These are phyloP conservation scores for Nibea albiflora DNA, from an alignment of 2,113 vertebrate genomes.

Conservation along the genomic window DNA sequence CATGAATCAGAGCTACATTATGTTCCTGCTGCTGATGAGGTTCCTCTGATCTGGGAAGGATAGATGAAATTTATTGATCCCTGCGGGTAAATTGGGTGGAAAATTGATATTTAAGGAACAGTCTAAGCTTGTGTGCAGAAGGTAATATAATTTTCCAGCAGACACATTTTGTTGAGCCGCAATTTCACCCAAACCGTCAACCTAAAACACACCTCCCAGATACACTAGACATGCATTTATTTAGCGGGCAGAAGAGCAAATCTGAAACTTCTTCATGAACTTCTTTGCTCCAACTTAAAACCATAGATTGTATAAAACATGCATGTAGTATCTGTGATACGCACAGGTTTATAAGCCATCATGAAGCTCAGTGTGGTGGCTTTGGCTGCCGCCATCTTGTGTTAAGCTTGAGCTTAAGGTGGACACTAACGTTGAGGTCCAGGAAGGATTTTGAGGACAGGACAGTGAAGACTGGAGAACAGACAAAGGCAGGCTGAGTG, in stretches of 20 bases:
- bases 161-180: constrained; percentile 11
- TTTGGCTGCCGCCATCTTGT: too few relatives aligned
- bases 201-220: background rate
- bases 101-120: constrained; percentile 32
- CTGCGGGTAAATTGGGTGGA: background rate
- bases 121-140: background rate
- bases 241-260: background rate
- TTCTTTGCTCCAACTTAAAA: too few relatives aligned
- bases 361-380: too few relatives aligned
- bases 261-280: background rate
- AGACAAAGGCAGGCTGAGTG: too few relatives aligned
- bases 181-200: constrained; percentile 23
- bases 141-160: constrained; percentile 24
- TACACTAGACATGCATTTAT: background rate
- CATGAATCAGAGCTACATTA: background rate
- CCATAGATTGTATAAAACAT: too few relatives aligned
- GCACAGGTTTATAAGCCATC: too few relatives aligned
- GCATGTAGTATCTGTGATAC: too few relatives aligned
- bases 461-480: too few relatives aligned
- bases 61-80: constrained; percentile 24
- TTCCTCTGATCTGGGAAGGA: constrained; percentile 20
- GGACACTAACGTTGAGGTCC: too few relatives aligned
- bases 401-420: too few relatives aligned
- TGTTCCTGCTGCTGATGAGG: constrained; percentile 11
- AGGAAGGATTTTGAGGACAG: too few relatives aligned